Conservation (phyloP, 2,797 vertebrate species). For the Trachops cirrhosus region DNA sequence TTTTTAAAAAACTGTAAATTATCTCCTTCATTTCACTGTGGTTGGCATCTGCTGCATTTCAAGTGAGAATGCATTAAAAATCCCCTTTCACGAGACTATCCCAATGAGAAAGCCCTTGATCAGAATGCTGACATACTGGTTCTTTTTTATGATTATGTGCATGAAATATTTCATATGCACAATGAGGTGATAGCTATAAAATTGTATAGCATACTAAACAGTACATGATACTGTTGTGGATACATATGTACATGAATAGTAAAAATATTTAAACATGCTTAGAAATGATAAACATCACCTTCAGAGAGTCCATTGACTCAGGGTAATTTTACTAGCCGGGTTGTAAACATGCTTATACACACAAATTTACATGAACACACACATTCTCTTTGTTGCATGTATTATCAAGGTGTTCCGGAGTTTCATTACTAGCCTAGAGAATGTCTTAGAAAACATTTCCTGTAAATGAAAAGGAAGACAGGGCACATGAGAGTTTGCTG, state of each 20-base stretch:
- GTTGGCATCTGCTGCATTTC: constrained; percentile 48
- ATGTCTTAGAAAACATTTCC: constrained; percentile 72
- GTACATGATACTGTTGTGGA: not conserved
- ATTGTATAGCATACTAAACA: not conserved
- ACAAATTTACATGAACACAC: not conserved
- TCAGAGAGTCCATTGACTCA: not conserved
- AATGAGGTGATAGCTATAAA: not conserved
- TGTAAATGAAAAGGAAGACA: constrained; percentile 72
- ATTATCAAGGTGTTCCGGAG: constrained; percentile 28
- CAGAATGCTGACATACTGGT: not conserved
- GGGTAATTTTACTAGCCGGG: constrained; percentile 3
- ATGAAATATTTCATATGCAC: not conserved
- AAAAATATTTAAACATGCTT: constrained; percentile 5
- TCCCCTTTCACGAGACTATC: not conserved
- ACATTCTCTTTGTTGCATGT: not conserved
- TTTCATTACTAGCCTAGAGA: constrained; percentile 65
- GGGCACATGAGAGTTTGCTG: constrained; percentile 69
- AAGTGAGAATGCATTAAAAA: constrained; percentile 67
- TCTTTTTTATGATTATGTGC: not conserved
- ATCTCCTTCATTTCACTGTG: constrained; percentile 14
- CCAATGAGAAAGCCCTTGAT: constrained; percentile 47
- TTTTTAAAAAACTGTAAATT: constrained; percentile 32
- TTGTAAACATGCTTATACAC: constrained; percentile 36
- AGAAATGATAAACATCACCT: constrained; percentile 40
- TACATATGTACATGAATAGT: not conserved